phyloP scores from a whole-genome alignment of 2,888 invertebrate species.

The Cryptophagus acutangulus region DNA sequence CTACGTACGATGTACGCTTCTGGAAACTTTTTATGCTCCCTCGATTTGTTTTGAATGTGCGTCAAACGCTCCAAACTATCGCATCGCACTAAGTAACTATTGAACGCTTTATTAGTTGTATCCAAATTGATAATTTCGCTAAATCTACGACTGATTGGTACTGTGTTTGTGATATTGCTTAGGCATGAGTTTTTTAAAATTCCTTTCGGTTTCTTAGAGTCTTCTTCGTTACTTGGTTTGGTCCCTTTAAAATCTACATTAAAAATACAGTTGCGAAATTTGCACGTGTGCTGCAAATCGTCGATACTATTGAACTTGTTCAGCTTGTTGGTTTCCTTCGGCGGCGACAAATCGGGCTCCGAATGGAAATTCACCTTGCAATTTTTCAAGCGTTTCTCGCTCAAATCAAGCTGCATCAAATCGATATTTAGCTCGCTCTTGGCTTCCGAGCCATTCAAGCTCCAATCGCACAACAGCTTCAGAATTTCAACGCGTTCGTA shows the following conservation, averaged over 20 bases:
- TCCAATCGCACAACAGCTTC: conserved; percentile 47
- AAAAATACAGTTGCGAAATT: conserved; percentile 47
- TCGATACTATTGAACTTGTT: conserved; percentile 22
- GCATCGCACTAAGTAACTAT: conserved; percentile 47
- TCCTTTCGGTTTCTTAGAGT: conserved; percentile 45
- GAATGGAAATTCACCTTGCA: conserved; percentile 35
- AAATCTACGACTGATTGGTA: conserved; percentile 45
- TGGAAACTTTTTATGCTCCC: conserved; percentile 45
- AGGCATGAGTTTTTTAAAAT: conserved; percentile 40
- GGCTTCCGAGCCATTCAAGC: conserved; percentile 43
- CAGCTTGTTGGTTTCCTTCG: conserved; percentile 23
- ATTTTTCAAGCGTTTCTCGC: conserved; percentile 25
- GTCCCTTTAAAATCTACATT: conserved; percentile 44
- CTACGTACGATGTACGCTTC: conserved; percentile 46
- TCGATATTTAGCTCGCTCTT: conserved; percentile 36
- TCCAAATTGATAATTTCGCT: conserved; percentile 51
- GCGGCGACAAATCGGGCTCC: conserved; percentile 40
- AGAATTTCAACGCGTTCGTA: conserved; percentile 45
- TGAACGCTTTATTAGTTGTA: conserved; percentile 45
- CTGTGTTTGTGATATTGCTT: conserved; percentile 33
- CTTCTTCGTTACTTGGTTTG: conserved; percentile 50
- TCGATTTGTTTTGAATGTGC: conserved; percentile 26
- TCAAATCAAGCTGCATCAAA: conserved; percentile 16
- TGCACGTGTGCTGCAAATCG: conserved; percentile 44
- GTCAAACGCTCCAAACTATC: conserved; percentile 46